Evolutionary conservation across 2,888 invertebrate species (phyloP).

Genomic region (Campopleginae sp.): DNA sequence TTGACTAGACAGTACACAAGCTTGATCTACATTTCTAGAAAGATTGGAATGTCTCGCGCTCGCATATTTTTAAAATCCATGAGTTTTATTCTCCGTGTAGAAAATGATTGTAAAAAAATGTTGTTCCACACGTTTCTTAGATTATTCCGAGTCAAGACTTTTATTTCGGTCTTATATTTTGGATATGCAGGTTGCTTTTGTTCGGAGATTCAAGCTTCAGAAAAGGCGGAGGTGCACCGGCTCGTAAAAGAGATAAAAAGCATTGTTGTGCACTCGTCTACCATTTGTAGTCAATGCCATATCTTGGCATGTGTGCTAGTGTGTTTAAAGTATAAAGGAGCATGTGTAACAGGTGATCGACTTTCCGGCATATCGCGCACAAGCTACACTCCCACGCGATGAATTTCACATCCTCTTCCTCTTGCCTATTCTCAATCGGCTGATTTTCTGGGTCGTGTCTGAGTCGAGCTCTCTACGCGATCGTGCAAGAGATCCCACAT

Average conservation of each 20-base stretch:
- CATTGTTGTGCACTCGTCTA: slow-evolving; percentile 20
- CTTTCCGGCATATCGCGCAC: slow-evolving; percentile 43
- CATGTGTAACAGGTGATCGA: slow-evolving; percentile 63
- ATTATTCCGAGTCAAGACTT: not conserved
- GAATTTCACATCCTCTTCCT: slow-evolving; percentile 41
- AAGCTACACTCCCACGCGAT: not conserved
- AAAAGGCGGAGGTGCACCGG: not conserved
- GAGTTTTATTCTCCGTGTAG: not conserved
- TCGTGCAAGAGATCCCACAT: slow-evolving; percentile 45
- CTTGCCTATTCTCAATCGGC: slow-evolving; percentile 50
- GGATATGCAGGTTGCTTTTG: not conserved
- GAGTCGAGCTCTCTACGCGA: slow-evolving; percentile 30
- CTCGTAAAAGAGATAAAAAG: slow-evolving; percentile 37
- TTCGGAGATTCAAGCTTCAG: not conserved
- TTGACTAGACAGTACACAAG: not conserved
- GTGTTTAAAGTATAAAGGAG: slow-evolving; percentile 13
- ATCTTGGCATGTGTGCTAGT: not conserved
- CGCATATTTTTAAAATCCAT: slow-evolving; percentile 1
- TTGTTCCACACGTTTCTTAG: not conserved
- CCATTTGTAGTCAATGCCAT: slow-evolving; percentile 17
- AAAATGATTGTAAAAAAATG: not conserved
- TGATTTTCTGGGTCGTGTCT: slow-evolving; percentile 53
- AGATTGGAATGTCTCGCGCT: not conserved
- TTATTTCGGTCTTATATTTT: not conserved
- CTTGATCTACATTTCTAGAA: not conserved